phyloP scores from a whole-genome alignment of 2,888 invertebrate species.

The Drosophila helvetica region DNA sequence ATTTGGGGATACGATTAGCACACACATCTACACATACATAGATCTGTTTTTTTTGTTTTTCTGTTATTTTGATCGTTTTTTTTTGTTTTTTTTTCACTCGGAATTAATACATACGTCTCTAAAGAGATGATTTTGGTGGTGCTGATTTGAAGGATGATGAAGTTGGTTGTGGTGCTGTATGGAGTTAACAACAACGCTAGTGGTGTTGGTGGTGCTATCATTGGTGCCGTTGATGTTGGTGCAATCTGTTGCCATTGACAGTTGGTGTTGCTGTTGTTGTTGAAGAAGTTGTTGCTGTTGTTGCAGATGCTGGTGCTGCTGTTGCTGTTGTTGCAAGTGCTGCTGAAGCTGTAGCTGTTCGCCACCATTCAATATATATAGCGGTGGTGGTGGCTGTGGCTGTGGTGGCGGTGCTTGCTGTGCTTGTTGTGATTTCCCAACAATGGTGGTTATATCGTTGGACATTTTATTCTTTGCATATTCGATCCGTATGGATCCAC shows the following conservation, averaged over 20 bases:
- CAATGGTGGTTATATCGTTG: conserved; percentile 84
- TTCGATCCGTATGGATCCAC: conserved; percentile 99
- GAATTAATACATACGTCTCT: conserved; percentile 84
- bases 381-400: conserved; percentile 34
- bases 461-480: conserved; percentile 99
- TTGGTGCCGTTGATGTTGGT: conserved; percentile 73
- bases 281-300: conserved; percentile 40
- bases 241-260: conserved; percentile 67
- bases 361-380: conserved; percentile 75
- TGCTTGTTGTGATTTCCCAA: background rate
- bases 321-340: conserved; percentile 50
- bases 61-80: background rate
- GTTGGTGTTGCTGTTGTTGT: conserved; percentile 52
- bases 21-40: conserved; percentile 8
- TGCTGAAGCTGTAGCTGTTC: conserved; percentile 51
- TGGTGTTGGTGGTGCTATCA: conserved; percentile 82
- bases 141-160: conserved; percentile 82
- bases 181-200: conserved; percentile 84
- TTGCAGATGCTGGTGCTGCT: conserved; percentile 49
- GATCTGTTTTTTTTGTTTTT: background rate
- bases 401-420: conserved; percentile 10
- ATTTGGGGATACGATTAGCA: conserved; percentile 19
- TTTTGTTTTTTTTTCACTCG: conserved; percentile 33
- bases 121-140: conserved; percentile 84
- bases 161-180: conserved; percentile 84